These are phyloP conservation scores for Hyaena hyaena DNA, from an alignment of 2,113 vertebrate genomes.

Conservation along the genomic window DNA sequence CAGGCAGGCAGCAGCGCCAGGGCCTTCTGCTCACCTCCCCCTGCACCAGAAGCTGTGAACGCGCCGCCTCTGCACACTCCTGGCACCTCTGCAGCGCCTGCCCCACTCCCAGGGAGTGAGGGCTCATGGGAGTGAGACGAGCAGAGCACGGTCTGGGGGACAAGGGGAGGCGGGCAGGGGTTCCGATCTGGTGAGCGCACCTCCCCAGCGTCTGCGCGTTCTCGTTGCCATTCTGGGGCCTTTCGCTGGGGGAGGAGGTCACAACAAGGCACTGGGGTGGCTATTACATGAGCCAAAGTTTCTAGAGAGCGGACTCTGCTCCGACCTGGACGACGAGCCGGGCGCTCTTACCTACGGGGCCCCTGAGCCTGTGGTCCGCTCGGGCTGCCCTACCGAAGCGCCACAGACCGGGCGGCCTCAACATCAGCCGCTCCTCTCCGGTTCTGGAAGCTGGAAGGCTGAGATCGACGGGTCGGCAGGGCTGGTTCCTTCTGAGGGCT, in stretches of 20 bases:
- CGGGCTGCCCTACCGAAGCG: neutral
- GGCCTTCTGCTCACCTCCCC: neutral
- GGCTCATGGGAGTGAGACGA: neutral
- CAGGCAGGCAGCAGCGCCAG: neutral
- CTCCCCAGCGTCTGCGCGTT: neutral
- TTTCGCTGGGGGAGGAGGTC: neutral
- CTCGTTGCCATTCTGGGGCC: neutral
- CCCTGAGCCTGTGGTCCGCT: neutral
- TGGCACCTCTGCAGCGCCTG: neutral
- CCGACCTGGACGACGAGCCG: fast-evolving
- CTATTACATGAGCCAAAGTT: neutral
- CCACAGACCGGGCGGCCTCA: too few species aligned
- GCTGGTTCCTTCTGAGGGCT: too few species aligned
- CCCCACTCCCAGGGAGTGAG: neutral
- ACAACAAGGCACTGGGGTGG: neutral
- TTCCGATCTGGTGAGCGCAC: neutral
- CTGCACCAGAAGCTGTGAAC: neutral
- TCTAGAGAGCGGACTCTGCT: neutral
- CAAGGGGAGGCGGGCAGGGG: neutral
- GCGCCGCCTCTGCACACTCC: neutral
- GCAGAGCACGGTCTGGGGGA: neutral
- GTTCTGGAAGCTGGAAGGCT: neutral
- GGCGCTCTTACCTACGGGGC: neutral
- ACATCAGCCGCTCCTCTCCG: neutral
- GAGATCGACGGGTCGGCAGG: neutral